A percentile compares a stretch with the other conserved stretches of the same genome.
Evolutionary conservation across 1,140 invertebrate genomes (phyloP).

Genomic region (Meloidogyne hapla): DNA sequence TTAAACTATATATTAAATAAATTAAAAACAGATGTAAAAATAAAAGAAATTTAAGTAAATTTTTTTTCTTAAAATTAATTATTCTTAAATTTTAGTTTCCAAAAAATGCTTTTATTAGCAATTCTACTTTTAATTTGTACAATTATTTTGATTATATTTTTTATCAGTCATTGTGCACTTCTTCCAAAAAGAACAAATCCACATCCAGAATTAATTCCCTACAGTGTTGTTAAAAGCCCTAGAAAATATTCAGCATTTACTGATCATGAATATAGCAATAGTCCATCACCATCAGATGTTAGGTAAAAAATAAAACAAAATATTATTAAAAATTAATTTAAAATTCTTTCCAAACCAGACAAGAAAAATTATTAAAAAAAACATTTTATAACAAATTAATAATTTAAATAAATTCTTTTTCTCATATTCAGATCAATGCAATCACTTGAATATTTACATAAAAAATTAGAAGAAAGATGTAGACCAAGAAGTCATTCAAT

Average conservation of each 20-base stretch:
- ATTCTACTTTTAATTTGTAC: slow-evolving; percentile 19
- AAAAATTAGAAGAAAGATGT: background rate
- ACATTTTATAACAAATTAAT: background rate
- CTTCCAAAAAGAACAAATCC: slow-evolving; percentile 22
- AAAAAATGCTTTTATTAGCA: background rate
- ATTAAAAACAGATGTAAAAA: no score
- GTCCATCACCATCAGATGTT: background rate
- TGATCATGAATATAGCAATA: slow-evolving; percentile 10
- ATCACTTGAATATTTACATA: background rate
- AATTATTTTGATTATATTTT: slow-evolving; percentile 19
- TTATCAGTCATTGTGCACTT: slow-evolving; percentile 20
- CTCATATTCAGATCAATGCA: background rate
- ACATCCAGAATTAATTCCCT: slow-evolving; percentile 19
- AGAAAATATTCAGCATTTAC: slow-evolving; percentile 25
- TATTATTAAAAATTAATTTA: no score
- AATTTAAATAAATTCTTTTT: background rate
- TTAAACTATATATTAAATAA: no score
- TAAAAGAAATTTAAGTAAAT: no score
- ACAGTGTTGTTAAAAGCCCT: slow-evolving; percentile 27
- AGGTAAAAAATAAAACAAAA: background rate
- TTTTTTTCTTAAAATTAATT: background rate
- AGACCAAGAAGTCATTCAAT: slow-evolving; percentile 1
- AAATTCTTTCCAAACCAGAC: no score
- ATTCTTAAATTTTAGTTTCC: no score
- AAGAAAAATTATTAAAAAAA: no score